phyloP scores from a whole-genome alignment of 2,113 vertebrate species.

The human region GRCh38 chr5:45077501-45078000 shows the following conservation, averaged over 20 bases:
- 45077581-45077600: not conserved
- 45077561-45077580: not conserved
- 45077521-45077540: constrained; percentile 38
- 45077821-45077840: not conserved
- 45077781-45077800: not conserved
- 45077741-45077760: not conserved
- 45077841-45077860: not conserved
- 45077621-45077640: not conserved
- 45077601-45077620: not conserved
- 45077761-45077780: not conserved
- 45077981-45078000: not conserved
- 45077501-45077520: not conserved
- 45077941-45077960: not conserved
- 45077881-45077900: not conserved
- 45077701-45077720: not conserved
- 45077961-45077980: not conserved
- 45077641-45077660: not conserved
- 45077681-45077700: not conserved
- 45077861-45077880: not conserved
- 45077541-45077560: not conserved
- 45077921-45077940: not conserved
- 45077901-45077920: not conserved
- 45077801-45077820: not conserved
- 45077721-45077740: not conserved
- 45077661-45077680: not conserved